Evolutionary conservation across 2,113 vertebrate genomes (phyloP).

Genomic region (Podarcis cretensis): DNA sequence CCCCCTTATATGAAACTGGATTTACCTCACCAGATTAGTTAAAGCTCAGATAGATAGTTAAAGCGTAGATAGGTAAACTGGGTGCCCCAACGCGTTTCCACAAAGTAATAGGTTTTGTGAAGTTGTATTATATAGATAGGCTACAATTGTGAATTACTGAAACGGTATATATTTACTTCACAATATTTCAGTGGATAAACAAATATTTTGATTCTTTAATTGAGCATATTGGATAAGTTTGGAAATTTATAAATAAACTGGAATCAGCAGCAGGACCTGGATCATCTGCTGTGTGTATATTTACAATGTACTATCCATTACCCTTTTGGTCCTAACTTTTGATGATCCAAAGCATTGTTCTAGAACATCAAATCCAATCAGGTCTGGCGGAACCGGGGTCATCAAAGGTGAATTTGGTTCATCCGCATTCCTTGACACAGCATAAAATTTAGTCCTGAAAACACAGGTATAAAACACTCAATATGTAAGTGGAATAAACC

Average conservation of each 20-base stretch:
- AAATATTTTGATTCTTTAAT: neutral
- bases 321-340: conserved; percentile 36
- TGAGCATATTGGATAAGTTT: neutral
- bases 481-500: conserved; percentile 4
- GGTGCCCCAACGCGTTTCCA: neutral
- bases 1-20: neutral
- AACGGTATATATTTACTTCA: neutral
- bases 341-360: conserved; percentile 43
- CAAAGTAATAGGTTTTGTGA: neutral
- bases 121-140: neutral
- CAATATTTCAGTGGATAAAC: neutral
- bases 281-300: neutral
- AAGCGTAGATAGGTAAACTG: neutral
- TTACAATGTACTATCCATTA: conserved; percentile 31
- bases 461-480: neutral
- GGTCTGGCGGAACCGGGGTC: conserved; percentile 69
- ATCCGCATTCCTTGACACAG: conserved; percentile 80
- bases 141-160: neutral
- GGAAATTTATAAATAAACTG: neutral
- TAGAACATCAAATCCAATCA: conserved; percentile 4
- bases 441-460: conserved; percentile 76
- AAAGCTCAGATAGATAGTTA: too few species aligned
- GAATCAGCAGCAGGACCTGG: neutral
- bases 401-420: conserved; percentile 69
- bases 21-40: neutral